A percentile compares a stretch with the other conserved stretches of the same genome.
phyloP scores from a whole-genome alignment of 2,888 invertebrate species.

The Tortrix viridana region DNA sequence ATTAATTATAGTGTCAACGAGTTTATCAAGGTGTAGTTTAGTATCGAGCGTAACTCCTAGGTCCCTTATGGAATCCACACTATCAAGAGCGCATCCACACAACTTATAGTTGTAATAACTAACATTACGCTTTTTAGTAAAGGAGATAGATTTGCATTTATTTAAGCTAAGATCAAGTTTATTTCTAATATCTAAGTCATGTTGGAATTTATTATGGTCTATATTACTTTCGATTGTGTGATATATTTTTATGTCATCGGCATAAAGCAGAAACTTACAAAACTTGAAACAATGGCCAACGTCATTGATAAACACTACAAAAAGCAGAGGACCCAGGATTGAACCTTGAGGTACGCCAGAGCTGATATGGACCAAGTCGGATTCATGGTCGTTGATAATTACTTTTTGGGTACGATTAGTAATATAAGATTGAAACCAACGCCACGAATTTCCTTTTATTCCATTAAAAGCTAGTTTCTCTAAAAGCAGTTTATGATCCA shows the following conservation, averaged over 20 bases:
- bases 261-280: conserved; percentile 37
- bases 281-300: conserved; percentile 32
- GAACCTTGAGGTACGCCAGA: conserved; percentile 44
- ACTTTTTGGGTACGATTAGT: conserved; percentile 40
- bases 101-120: conserved; percentile 6
- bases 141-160: too few species aligned
- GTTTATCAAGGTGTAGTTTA: conserved; percentile 36
- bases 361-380: conserved; percentile 15
- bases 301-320: conserved; percentile 41
- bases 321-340: conserved; percentile 40
- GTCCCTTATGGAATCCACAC: conserved; percentile 19
- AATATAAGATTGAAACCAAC: conserved; percentile 41
- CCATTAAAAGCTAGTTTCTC: conserved; percentile 34
- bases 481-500: not conserved
- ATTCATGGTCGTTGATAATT: conserved; percentile 34
- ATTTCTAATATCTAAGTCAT: conserved; percentile 39
- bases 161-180: conserved; percentile 37
- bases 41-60: conserved; percentile 37
- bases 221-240: conserved; percentile 18
- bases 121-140: conserved; percentile 36
- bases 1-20: conserved; percentile 34
- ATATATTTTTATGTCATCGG: conserved; percentile 40
- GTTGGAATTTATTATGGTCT: conserved; percentile 35
- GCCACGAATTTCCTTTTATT: conserved; percentile 34
- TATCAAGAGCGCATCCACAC: not conserved